Evolutionary conservation across 2,888 invertebrate species (phyloP).

Genomic region (Ophioninae sp.): DNA sequence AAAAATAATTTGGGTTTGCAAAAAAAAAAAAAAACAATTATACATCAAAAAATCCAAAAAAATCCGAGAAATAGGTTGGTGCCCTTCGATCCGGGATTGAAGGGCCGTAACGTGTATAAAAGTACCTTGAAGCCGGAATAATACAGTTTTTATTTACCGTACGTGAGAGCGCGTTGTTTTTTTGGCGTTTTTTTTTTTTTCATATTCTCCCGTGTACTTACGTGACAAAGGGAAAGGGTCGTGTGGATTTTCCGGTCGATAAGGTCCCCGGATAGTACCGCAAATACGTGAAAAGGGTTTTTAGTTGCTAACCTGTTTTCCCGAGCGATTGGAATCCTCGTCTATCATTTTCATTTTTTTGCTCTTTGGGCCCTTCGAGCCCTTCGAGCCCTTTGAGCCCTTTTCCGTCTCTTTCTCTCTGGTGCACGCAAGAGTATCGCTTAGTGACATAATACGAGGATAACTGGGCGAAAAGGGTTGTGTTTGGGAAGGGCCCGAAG

Average conservation of each 20-base stretch:
- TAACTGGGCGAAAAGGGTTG: constrained; percentile 72
- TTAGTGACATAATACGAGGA: constrained; percentile 73
- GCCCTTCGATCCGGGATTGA: neutral
- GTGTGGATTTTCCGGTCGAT: constrained; percentile 59
- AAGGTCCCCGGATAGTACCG: constrained; percentile 41
- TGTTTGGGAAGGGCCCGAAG: constrained; percentile 55
- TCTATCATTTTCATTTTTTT: constrained; percentile 38
- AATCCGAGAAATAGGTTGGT: neutral
- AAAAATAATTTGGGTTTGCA: too few relatives aligned
- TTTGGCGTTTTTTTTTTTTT: constrained; percentile 42
- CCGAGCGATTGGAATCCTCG: constrained; percentile 39
- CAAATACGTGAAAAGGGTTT: constrained; percentile 60
- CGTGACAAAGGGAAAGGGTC: constrained; percentile 28
- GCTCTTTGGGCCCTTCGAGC: constrained; percentile 10
- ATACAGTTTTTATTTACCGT: constrained; percentile 28
- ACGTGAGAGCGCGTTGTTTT: constrained; percentile 21
- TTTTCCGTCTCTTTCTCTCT: constrained; percentile 25
- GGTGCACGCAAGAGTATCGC: constrained; percentile 62
- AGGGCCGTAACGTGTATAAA: constrained; percentile 14
- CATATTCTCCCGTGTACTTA: constrained; percentile 4
- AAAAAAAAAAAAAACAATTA: too few relatives aligned
- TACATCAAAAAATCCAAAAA: constrained; percentile 18
- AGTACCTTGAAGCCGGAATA: constrained; percentile 22
- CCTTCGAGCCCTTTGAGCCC: neutral
- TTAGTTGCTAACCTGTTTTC: constrained; percentile 64